Evolutionary conservation across 2,888 invertebrate genomes (phyloP), one percentile per base, ranked within the genome.

Genomic region (Adineta ricciae): DNA sequence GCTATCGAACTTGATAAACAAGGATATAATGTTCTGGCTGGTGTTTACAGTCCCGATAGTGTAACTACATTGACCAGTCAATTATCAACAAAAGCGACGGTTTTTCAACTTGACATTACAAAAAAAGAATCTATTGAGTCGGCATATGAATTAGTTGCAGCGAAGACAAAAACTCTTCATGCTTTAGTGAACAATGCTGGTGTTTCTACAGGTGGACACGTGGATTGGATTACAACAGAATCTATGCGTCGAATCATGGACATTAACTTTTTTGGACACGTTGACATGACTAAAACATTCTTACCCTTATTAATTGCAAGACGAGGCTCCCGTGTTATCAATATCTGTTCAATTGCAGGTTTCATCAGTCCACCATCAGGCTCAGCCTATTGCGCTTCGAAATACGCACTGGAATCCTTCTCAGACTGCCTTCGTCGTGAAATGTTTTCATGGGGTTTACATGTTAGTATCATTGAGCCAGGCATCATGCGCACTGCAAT

Each of bases 361-460:
- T 78, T 41, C 27, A 8, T 78, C 2, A 9, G 27, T 24, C 21
- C 41, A 78, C 41, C 78, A 14, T 9, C 16, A 9, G 0, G 19
- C 7, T 41, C 78, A 4, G 78, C 41, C 1, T 78, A 78, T 78
- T 78, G 24, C 11, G 78, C 78, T 11, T 78, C 64, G 2, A 78
- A 78, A 78, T 78, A 78, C n/a, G 78, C 78, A 36, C n/a, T 78
- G 14, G 78, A 78, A 78, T 78, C 78, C 38, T 78, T 78, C n/a
- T 78, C 78, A 8, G 78, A 78, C 16, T 78, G 78, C 41, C 41
- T 78, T 41, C 78, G 78, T 41, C 78, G 78, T 9, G 78, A 78
- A 78, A 78, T 78, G 78, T 9, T 14, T 41, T 9, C 41, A 2
- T 78, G 38, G 38, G 41, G n/a, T 41, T 78, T 78, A n/a, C 24